Evolutionary conservation across 1,140 invertebrate species (phyloP), one percentile per base, ranked within the genome.

Genomic region (Dendroctonus valens): DNA sequence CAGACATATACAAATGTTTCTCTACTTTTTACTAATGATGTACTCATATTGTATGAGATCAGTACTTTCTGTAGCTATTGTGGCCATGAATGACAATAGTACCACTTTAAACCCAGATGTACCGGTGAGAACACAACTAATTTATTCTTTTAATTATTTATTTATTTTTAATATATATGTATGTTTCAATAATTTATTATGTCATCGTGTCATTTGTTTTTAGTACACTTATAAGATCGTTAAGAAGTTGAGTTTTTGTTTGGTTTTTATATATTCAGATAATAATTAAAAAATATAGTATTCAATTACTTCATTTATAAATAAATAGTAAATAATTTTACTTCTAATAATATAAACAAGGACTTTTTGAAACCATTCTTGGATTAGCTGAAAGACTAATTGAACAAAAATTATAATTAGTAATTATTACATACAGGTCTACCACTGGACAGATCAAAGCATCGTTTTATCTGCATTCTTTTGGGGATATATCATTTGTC

Each of bases 381-480:
- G 26, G 3, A 1, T 26, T n/a, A n/a, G n/a, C n/a, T n/a, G n/a
- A 26, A n/a, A n/a, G 26, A 26, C 26, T 26, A 3, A 26, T 26
- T 26, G 26, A 26, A 26, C 26, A 3, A 26, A 26, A 26, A 26
- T 26, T 26, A 26, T 26, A 26, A 26, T 26, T 26, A 26, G 26
- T 26, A 1, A 26, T 26, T 26, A 2, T 26, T 26, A 26, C 26
- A 26, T 26, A 26, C 55, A 75, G 74, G 69, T 68, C 5, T 76
- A 73, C 57, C 59, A 74, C 7, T 86, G 87, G 73, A 79, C 58
- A 48, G 79, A 55, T 64, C 74, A 85, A 72, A 82, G 83, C 8
- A 51, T 83, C 4, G 82, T 87, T 37, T 73, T 89, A 3, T 84
- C 84, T 12, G 84, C 88, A 2, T 90, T 90, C 68, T 90, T 89